Evolutionary conservation across 2,797 vertebrate species (phyloP).

Genomic region (Caiman crocodilus): DNA sequence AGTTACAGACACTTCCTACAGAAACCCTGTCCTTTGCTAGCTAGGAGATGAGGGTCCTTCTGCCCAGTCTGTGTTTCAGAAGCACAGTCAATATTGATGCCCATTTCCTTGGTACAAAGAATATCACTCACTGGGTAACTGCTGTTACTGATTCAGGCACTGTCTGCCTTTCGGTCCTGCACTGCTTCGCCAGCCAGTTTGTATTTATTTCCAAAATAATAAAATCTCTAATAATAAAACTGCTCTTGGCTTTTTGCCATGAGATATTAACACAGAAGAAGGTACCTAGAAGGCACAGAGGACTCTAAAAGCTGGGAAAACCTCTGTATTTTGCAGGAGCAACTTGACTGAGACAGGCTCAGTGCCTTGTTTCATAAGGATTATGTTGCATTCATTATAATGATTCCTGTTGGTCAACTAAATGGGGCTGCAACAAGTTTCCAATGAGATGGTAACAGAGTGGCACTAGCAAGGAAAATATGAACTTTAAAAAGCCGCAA

Average conservation of each 20-base stretch:
- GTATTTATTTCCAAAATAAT: not conserved
- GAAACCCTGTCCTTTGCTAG: conserved; percentile 2
- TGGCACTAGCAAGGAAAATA: not conserved
- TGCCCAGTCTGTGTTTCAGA: not conserved
- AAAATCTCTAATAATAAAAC: conserved; percentile 3
- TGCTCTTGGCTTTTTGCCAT: not conserved
- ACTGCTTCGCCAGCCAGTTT: not conserved
- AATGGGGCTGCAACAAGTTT: not conserved
- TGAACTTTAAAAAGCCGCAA: conserved; percentile 49
- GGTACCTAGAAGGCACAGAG: not conserved
- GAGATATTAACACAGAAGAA: not conserved
- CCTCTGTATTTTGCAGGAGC: not conserved
- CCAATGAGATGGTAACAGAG: not conserved
- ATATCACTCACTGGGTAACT: not conserved
- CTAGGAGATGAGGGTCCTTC: not conserved
- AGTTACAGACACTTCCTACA: not conserved
- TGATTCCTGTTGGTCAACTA: not conserved
- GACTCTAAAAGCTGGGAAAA: not conserved
- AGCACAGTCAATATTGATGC: not conserved
- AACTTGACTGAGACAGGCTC: not conserved
- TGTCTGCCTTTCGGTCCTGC: not conserved
- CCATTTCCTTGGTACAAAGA: not conserved
- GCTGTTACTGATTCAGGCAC: not conserved
- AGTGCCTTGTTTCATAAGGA: not conserved
- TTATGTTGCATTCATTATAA: not conserved